Evolutionary conservation across 1,140 invertebrate genomes (phyloP), one percentile per base, ranked within the genome.

Genomic region (Medauroidea extradentata): DNA sequence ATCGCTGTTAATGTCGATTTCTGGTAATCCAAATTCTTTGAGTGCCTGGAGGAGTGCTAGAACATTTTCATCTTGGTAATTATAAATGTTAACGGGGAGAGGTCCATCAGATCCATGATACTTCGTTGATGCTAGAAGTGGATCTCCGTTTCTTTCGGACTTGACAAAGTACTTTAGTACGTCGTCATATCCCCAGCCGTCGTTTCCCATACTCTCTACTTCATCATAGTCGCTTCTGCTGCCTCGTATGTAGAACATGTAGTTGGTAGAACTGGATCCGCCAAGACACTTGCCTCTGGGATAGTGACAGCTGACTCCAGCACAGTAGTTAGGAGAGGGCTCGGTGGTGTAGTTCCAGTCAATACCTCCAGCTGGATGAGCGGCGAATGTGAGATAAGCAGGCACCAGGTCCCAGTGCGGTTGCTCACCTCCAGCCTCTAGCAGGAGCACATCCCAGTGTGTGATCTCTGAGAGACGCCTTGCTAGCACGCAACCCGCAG

Each of bases 191-290:
- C 84, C 84, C 90, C 84, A 86, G 43, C 87, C 87, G 13, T 73
- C 70, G 62, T 85, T 85, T 0, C 89, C 88, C 9, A 82, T 78
- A 3, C 75, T 75, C 1, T 84, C 86, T 83, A 90, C 92, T 23
- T 81, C 69, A 69, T 93, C 85, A 73, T 87, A 94, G 65, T 93
- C 89, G 16, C 72, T 71, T 3, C 80, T 79, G 74, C 91, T 85
- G 0, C 93, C 93, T 42, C 93, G 78, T 1, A 90, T 87, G 70
- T 94, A 93, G 13, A 92, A 85, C 89, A 94, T 92, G 50, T 85
- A 90, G 70, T 95, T 94, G 16, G 94, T 82, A 2, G 88, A 83
- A 19, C 86, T 89, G 1, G 83, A 82, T 1, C 91, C 91, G 1
- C 91, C 91, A 1, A 89, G 66, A 0, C 78, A 82, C 66, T 79